phyloP scores from a whole-genome alignment of 2,888 invertebrate species.

The Eristalinus sepulchralis region DNA sequence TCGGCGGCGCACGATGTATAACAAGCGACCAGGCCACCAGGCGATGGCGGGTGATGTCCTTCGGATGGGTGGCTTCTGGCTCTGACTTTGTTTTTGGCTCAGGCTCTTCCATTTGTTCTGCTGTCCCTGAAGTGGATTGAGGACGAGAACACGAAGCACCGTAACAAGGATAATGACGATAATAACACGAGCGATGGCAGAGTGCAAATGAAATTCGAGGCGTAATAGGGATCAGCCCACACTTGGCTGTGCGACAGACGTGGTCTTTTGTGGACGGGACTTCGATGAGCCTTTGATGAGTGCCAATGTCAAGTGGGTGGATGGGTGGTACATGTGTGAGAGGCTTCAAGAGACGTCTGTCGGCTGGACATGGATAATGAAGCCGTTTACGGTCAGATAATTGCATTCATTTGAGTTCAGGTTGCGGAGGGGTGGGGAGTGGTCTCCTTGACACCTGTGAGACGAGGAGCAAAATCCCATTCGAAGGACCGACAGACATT shows the following conservation, averaged over 20 bases:
- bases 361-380: neutral
- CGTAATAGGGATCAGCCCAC: conserved; percentile 40
- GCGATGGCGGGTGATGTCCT: conserved; percentile 35
- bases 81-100: neutral
- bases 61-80: conserved; percentile 32
- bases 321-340: neutral
- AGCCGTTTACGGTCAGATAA: neutral
- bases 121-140: conserved; percentile 49
- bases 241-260: conserved; percentile 11
- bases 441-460: neutral
- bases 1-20: conserved; percentile 1
- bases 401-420: neutral
- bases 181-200: conserved; percentile 41
- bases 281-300: conserved; percentile 25
- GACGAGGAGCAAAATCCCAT: neutral
- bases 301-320: neutral
- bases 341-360: neutral
- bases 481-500: neutral
- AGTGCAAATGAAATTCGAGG: conserved; percentile 53
- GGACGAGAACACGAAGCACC: conserved; percentile 14
- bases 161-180: conserved; percentile 52
- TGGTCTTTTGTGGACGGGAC: conserved; percentile 11
- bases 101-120: conserved; percentile 28
- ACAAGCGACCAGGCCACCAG: conserved; percentile 12
- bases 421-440: neutral